These are phyloP conservation scores for Habroteleia sp. DNA, from an alignment of 2,888 invertebrate genomes.

Conservation along the genomic window DNA sequence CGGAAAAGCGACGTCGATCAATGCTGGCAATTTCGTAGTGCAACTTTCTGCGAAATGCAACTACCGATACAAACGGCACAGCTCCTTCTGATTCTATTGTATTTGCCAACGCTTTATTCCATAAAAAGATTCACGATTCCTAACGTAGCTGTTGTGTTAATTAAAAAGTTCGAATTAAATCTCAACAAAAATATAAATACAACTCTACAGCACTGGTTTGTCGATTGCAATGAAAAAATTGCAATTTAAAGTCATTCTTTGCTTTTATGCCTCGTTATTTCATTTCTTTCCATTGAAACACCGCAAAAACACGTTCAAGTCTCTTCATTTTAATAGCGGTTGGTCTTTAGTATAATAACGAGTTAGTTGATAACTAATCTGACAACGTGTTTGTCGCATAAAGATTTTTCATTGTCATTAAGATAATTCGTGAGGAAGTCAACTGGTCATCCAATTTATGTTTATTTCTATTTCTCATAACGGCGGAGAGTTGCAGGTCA, in stretches of 20 bases:
- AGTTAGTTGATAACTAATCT: not conserved
- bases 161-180: conserved; percentile 19
- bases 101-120: conserved; percentile 27
- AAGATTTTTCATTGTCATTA: conserved; percentile 23
- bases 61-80: conserved; percentile 21
- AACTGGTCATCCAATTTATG: conserved; percentile 10
- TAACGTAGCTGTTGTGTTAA: conserved; percentile 14
- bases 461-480: conserved; percentile 31
- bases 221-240: not conserved
- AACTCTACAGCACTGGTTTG: too few relatives aligned
- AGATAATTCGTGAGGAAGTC: not conserved
- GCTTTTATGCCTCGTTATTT: too few relatives aligned
- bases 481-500: conserved; percentile 18
- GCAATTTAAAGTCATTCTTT: not conserved
- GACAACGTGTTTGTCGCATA: not conserved
- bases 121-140: conserved; percentile 3
- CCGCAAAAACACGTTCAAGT: too few relatives aligned
- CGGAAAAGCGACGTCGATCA: conserved; percentile 34
- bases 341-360: too few relatives aligned
- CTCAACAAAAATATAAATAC: not conserved
- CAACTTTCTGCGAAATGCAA: conserved; percentile 18
- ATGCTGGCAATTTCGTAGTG: conserved; percentile 21
- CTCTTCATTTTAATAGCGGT: too few relatives aligned
- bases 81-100: not conserved
- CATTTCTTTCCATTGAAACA: too few relatives aligned